phyloP scores from a whole-genome alignment of 2,797 vertebrate species.

The Sebastes taczanowskii region DNA sequence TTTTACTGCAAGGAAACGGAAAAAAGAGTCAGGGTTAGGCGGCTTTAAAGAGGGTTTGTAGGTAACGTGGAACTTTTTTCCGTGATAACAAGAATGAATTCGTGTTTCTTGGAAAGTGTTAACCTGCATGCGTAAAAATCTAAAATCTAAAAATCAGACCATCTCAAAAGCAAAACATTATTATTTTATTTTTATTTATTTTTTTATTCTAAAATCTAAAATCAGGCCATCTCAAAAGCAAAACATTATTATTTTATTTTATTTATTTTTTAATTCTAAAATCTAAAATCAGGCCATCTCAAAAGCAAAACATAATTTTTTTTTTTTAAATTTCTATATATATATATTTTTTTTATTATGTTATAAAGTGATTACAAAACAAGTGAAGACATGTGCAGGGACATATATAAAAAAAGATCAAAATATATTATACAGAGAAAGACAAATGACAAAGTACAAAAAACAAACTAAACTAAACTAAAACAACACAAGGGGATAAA shows the following conservation, averaged over 20 bases:
- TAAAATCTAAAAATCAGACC: neutral
- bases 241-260: neutral
- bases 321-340: too few relatives aligned
- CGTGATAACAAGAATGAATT: neutral
- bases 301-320: too few relatives aligned
- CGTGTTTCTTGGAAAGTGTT: neutral
- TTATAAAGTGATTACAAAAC: too few relatives aligned
- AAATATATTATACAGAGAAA: too few relatives aligned
- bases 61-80: constrained; percentile 37
- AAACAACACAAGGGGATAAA: too few relatives aligned
- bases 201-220: neutral
- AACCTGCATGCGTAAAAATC: neutral
- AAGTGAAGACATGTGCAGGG: too few relatives aligned
- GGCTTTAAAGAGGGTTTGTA: constrained; percentile 25
- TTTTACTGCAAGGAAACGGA: constrained; percentile 63
- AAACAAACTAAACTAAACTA: neutral
- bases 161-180: neutral
- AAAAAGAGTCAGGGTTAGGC: neutral
- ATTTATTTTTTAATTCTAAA: neutral
- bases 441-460: too few relatives aligned
- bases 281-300: neutral
- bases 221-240: neutral
- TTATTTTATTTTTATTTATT: neutral
- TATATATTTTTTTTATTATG: too few relatives aligned
- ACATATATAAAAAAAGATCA: too few relatives aligned